Percentiles rank a stretch among this genome's conserved stretches.
phyloP scores from a whole-genome alignment of 2,113 vertebrate genomes.

The Gnathonemus longibarbis region DNA sequence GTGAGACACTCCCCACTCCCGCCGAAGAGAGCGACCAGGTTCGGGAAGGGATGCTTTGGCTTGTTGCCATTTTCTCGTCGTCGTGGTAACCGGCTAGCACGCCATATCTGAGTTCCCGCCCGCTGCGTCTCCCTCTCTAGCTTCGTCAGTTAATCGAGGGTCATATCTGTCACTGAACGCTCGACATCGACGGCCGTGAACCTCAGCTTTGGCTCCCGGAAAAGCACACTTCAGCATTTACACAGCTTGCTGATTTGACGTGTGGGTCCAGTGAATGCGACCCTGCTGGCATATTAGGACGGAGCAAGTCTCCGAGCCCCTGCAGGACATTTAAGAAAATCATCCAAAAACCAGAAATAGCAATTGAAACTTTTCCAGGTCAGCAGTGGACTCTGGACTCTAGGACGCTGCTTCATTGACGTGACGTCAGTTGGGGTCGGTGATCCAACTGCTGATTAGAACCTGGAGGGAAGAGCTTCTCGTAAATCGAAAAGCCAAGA shows the following conservation, averaged over 20 bases:
- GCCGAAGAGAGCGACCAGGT: not conserved
- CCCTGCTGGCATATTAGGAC: not conserved
- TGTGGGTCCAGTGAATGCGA: not conserved
- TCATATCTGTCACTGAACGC: not conserved
- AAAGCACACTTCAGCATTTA: not conserved
- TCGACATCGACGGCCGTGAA: not conserved
- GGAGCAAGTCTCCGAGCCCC: not conserved
- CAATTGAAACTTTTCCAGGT: not conserved
- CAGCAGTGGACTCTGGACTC: not conserved
- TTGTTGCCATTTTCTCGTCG: not conserved
- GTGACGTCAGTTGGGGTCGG: not conserved
- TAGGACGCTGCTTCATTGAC: not conserved
- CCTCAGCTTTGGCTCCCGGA: not conserved
- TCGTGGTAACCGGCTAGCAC: not conserved
- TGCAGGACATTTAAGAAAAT: not conserved
- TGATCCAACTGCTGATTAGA: not conserved
- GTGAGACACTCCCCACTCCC: conserved; percentile 46
- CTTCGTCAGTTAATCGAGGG: not conserved
- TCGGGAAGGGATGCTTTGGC: not conserved
- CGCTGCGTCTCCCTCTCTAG: not conserved
- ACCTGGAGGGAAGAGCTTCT: not conserved
- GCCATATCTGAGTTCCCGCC: not conserved
- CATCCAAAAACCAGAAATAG: not conserved
- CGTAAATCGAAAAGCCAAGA: not conserved
- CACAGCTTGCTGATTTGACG: not conserved